A percentile compares a stretch with the other conserved stretches of the same genome.
phyloP scores from a whole-genome alignment of 1,140 invertebrate genomes.

The Palaemon carinicauda region DNA sequence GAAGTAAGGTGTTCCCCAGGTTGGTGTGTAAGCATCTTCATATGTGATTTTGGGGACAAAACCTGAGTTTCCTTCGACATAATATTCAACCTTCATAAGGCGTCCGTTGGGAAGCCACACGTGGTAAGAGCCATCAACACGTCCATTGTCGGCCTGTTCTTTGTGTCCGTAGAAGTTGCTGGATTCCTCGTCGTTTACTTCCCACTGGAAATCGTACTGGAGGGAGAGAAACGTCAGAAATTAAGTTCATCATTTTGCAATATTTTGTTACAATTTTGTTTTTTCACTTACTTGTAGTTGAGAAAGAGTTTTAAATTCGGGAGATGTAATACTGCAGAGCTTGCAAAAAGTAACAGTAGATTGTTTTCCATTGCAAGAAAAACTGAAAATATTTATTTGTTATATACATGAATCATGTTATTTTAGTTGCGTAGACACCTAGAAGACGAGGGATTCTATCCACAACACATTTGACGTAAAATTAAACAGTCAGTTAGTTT shows the following conservation, averaged over 20 bases:
- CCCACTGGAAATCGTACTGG: slow-evolving; percentile 85
- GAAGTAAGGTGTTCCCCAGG: slow-evolving; percentile 33
- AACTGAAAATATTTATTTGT: too few relatives aligned
- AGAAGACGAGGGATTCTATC: too few relatives aligned
- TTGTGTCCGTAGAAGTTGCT: slow-evolving; percentile 59
- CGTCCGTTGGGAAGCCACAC: slow-evolving; percentile 60
- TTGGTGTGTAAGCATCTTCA: slow-evolving; percentile 29
- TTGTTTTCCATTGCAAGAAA: too few relatives aligned
- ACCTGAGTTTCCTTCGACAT: slow-evolving; percentile 57
- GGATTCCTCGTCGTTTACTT: slow-evolving; percentile 77
- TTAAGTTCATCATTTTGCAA: background rate
- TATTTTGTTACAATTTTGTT: background rate
- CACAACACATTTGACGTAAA: too few relatives aligned
- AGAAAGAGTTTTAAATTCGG: too few relatives aligned
- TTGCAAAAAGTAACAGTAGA: too few relatives aligned
- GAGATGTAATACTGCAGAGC: too few relatives aligned
- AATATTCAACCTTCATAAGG: slow-evolving; percentile 57
- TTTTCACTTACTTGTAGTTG: too few relatives aligned
- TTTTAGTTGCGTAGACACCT: too few relatives aligned
- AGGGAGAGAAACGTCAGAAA: slow-evolving; percentile 60
- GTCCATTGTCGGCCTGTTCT: slow-evolving; percentile 44
- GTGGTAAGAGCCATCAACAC: slow-evolving; percentile 59
- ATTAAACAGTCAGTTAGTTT: too few relatives aligned
- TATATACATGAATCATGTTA: too few relatives aligned
- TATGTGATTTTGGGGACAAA: slow-evolving; percentile 55